Evolutionary conservation across 2,888 invertebrate genomes (phyloP).

Genomic region (Trissonchulus sp.): DNA sequence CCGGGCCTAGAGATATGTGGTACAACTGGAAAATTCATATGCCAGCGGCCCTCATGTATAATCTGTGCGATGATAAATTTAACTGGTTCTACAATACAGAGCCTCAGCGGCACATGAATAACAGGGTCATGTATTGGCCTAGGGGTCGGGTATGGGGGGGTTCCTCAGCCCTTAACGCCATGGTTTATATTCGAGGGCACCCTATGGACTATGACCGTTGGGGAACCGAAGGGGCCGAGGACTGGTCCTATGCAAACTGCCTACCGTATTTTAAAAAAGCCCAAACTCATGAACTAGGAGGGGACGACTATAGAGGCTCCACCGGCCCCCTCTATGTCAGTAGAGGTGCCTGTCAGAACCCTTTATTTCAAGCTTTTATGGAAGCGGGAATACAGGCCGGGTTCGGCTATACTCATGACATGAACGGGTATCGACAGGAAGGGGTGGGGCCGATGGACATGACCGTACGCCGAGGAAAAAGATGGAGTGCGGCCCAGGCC

Average conservation of each 20-base stretch:
- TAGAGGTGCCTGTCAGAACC: slow-evolving; percentile 54
- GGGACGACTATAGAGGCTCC: slow-evolving; percentile 55
- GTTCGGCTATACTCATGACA: slow-evolving; percentile 56
- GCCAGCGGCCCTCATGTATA: slow-evolving; percentile 60
- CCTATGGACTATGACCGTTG: slow-evolving; percentile 68
- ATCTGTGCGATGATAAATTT: slow-evolving; percentile 50
- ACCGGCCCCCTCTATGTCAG: slow-evolving; percentile 55
- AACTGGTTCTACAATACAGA: slow-evolving; percentile 57
- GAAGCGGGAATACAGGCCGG: slow-evolving; percentile 48
- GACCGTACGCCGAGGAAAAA: slow-evolving; percentile 53
- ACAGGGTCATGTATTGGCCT: slow-evolving; percentile 57
- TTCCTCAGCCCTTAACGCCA: slow-evolving; percentile 73
- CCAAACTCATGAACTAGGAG: slow-evolving; percentile 18
- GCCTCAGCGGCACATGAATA: slow-evolving; percentile 55
- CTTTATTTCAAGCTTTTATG: slow-evolving; percentile 54
- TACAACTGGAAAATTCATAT: slow-evolving; percentile 57
- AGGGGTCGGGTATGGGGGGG: slow-evolving; percentile 68
- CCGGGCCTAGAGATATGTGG: slow-evolving; percentile 56
- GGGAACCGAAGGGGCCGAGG: slow-evolving; percentile 61
- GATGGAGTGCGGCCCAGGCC: slow-evolving; percentile 65
- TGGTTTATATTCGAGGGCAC: slow-evolving; percentile 71
- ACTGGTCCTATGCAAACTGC: slow-evolving; percentile 66
- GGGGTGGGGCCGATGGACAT: slow-evolving; percentile 58
- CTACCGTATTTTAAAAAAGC: slow-evolving; percentile 61
- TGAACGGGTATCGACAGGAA: slow-evolving; percentile 58